Evolutionary conservation across 2,797 vertebrate genomes (phyloP).

Genomic region (Eurystomus glaucurus): DNA sequence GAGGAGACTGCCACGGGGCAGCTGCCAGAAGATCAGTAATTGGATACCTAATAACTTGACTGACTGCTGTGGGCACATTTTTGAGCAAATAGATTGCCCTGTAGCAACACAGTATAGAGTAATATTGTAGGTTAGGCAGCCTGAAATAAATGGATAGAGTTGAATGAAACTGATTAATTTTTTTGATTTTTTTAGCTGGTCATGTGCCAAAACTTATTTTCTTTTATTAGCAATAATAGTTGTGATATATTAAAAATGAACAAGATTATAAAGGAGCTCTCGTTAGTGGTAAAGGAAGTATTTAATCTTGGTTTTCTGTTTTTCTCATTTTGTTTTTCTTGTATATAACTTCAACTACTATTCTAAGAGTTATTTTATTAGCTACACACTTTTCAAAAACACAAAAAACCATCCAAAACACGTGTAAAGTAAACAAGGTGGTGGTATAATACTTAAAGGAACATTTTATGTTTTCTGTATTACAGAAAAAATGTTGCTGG

Average conservation of each 20-base stretch:
- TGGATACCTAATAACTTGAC: background rate
- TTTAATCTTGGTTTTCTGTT: background rate
- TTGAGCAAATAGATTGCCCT: background rate
- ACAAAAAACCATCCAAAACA: background rate
- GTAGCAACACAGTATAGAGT: rapidly evolving
- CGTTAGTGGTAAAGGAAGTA: background rate
- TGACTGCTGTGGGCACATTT: background rate
- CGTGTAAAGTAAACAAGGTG: background rate
- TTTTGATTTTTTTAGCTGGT: background rate
- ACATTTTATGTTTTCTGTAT: background rate
- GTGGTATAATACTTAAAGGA: background rate
- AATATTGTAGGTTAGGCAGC: background rate
- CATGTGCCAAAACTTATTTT: background rate
- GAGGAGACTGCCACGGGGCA: background rate
- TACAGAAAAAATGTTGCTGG: background rate
- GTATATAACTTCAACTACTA: background rate
- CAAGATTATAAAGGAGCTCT: background rate
- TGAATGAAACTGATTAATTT: background rate
- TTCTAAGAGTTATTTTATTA: background rate
- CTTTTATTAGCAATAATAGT: background rate
- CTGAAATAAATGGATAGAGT: background rate
- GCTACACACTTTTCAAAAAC: background rate
- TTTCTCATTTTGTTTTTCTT: background rate
- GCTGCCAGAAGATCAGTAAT: background rate
- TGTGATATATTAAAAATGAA: background rate